Conservation (phyloP, 2,113 vertebrate genomes). For the Seriola aureovittata region DNA sequence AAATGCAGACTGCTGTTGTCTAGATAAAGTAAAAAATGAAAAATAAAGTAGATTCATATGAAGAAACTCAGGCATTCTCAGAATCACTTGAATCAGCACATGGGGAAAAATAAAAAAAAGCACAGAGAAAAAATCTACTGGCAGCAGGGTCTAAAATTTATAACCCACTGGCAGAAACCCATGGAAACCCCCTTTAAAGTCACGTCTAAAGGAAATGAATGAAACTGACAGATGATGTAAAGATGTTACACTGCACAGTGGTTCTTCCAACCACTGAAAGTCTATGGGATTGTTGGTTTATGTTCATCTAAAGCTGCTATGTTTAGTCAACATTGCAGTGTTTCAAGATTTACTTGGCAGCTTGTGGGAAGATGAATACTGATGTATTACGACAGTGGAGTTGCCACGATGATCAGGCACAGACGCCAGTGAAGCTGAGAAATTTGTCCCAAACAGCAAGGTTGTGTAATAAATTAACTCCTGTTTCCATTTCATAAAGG, state of each 20-base stretch:
- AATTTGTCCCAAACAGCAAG: background rate
- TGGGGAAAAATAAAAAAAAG: slow-evolving; percentile 10
- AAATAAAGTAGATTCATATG: background rate
- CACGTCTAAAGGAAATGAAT: slow-evolving; percentile 15
- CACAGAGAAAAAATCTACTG: background rate
- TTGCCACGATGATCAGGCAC: slow-evolving; percentile 28
- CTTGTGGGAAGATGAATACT: slow-evolving; percentile 16
- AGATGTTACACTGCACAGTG: slow-evolving; percentile 1
- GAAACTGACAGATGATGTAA: background rate
- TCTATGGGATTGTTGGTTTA: slow-evolving; percentile 16
- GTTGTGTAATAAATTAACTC: background rate
- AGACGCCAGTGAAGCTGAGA: slow-evolving; percentile 27
- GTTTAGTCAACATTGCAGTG: background rate
- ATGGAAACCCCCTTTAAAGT: slow-evolving; percentile 6
- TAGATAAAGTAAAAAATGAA: background rate
- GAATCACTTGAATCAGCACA: background rate
- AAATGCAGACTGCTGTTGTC: background rate
- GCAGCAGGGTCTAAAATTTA: background rate
- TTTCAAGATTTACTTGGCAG: slow-evolving; percentile 36
- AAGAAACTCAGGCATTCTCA: background rate
- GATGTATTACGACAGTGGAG: slow-evolving; percentile 33
- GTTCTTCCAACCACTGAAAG: slow-evolving; percentile 16
- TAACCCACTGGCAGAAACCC: background rate
- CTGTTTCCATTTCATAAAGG: background rate
- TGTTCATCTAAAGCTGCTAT: slow-evolving; percentile 10